phyloP scores from a whole-genome alignment of 2,797 vertebrate species.

The Halcyon chelicuti region DNA sequence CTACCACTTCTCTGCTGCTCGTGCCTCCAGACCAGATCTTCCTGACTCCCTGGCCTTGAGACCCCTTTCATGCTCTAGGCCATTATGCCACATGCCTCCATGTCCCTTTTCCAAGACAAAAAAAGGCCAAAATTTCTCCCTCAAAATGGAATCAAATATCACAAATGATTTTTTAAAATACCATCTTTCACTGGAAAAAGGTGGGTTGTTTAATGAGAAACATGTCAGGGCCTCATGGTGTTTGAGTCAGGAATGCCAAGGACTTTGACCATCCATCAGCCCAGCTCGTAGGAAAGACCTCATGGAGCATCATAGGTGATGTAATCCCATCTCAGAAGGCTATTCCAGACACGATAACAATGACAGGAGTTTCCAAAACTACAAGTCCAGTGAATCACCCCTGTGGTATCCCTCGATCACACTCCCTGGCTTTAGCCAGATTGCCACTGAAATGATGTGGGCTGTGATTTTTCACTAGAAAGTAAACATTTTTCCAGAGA shows the following conservation, averaged over 20 bases:
- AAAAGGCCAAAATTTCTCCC: neutral
- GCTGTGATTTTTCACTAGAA: neutral
- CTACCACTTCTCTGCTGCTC: neutral
- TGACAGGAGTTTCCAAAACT: neutral
- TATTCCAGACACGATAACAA: neutral
- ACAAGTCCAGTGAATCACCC: neutral
- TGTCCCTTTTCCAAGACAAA: neutral
- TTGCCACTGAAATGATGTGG: neutral
- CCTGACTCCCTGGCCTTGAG: neutral
- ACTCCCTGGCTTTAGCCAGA: neutral
- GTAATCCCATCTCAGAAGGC: neutral
- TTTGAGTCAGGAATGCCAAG: neutral
- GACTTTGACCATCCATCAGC: neutral
- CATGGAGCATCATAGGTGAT: neutral
- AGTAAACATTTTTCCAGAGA: neutral
- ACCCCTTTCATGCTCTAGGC: neutral
- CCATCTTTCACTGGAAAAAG: neutral
- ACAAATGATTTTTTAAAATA: constrained; percentile 16
- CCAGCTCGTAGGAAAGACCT: neutral
- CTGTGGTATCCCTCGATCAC: neutral
- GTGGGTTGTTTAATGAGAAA: neutral
- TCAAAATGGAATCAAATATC: neutral
- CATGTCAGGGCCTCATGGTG: neutral
- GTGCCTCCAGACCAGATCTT: neutral
- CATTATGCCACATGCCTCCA: too few relatives aligned